Evolutionary conservation across 1,140 invertebrate species (phyloP).

Genomic region (Aphidius gifuensis): DNA sequence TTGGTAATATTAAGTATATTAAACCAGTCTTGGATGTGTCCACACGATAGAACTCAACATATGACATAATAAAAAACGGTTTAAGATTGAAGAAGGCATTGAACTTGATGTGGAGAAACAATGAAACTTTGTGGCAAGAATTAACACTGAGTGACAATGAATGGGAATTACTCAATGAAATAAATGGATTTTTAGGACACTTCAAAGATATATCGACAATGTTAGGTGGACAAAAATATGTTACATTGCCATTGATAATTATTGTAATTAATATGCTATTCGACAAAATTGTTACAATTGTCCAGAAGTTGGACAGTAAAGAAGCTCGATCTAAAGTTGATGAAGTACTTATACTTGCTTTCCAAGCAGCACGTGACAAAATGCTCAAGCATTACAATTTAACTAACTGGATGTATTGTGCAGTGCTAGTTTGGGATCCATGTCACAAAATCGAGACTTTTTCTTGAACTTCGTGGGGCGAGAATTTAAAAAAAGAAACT

Average conservation of each 20-base stretch:
- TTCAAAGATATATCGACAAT: constrained; percentile 37
- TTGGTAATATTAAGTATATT: constrained; percentile 6
- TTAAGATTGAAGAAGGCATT: constrained; percentile 10
- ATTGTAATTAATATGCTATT: constrained; percentile 41
- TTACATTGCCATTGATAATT: constrained; percentile 37
- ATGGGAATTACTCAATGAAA: neutral
- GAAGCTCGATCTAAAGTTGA: constrained; percentile 1
- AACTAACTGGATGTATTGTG: constrained; percentile 44
- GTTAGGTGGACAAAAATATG: too few species aligned
- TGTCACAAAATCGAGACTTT: constrained; percentile 43
- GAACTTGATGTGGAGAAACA: neutral
- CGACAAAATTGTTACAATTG: constrained; percentile 9
- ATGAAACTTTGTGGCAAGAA: neutral
- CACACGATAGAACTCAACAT: constrained; percentile 15
- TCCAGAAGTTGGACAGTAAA: neutral
- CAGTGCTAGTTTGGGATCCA: constrained; percentile 41
- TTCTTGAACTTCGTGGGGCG: constrained; percentile 5
- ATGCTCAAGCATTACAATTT: constrained; percentile 42
- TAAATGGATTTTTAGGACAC: constrained; percentile 32
- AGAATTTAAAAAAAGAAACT: neutral
- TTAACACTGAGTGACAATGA: neutral
- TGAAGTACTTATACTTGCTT: constrained; percentile 13
- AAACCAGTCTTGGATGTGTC: constrained; percentile 13
- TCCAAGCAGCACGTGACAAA: constrained; percentile 42
- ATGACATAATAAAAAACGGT: constrained; percentile 13